Evolutionary conservation across 2,113 vertebrate species (phyloP).

Genomic region (Gavialis gangeticus): DNA sequence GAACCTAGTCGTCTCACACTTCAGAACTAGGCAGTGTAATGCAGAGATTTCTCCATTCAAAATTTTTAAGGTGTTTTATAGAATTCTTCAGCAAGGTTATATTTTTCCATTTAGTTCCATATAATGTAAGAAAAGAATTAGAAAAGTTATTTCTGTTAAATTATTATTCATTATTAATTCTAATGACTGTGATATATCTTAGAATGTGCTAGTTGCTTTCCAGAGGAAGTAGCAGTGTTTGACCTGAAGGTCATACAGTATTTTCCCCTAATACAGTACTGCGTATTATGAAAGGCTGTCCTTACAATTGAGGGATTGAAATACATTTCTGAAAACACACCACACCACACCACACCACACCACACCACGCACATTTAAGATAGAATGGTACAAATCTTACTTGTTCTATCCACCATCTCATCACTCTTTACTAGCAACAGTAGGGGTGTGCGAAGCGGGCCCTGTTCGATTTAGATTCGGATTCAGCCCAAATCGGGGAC

Average conservation of each 20-base stretch:
- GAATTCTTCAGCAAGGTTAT: not conserved
- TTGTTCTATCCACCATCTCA: too few species aligned
- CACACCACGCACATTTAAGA: too few species aligned
- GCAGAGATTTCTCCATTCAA: not conserved
- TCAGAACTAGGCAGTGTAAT: rapidly evolving
- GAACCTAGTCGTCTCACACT: not conserved
- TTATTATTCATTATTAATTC: not conserved
- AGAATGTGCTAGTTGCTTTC: not conserved
- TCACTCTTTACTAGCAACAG: too few species aligned
- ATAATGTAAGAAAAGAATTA: not conserved
- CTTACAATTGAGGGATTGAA: not conserved
- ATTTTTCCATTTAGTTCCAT: not conserved
- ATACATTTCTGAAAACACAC: not conserved
- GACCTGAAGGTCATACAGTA: not conserved
- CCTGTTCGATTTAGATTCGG: too few species aligned
- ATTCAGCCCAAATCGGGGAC: too few species aligned
- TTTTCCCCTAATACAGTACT: not conserved
- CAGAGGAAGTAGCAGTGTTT: not conserved
- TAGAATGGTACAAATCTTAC: too few species aligned
- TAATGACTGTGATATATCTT: not conserved
- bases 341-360: too few species aligned
- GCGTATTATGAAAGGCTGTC: not conserved
- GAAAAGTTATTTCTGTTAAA: not conserved
- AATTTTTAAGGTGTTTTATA: not conserved
- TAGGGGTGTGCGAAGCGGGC: too few species aligned